phyloP scores from a whole-genome alignment of 2,888 invertebrate genomes.

The Osmoderma eremita region DNA sequence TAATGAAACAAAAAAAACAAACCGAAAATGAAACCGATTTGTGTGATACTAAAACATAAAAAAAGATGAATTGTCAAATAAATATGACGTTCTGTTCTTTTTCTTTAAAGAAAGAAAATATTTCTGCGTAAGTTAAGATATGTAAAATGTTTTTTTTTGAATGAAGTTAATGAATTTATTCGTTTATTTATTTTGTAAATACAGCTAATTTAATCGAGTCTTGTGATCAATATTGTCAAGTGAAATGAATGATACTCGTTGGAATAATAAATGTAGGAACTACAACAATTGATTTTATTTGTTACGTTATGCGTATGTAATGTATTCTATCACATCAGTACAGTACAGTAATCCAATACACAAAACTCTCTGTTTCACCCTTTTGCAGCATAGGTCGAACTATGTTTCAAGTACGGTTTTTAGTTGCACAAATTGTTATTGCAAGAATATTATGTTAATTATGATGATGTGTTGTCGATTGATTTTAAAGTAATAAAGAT shows the following conservation, averaged over 20 bases:
- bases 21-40: constrained; percentile 20
- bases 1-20: neutral
- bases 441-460: too few species aligned
- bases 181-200: constrained; percentile 30
- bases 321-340: too few species aligned
- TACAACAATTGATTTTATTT: constrained; percentile 26
- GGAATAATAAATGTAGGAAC: constrained; percentile 58
- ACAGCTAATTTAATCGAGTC: constrained; percentile 35
- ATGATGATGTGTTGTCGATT: too few species aligned
- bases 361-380: too few species aligned
- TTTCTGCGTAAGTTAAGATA: constrained; percentile 26
- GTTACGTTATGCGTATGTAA: neutral
- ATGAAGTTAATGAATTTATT: constrained; percentile 31
- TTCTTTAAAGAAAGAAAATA: constrained; percentile 16
- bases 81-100: constrained; percentile 23
- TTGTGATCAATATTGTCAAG: constrained; percentile 55
- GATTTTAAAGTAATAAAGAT: too few species aligned
- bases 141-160: constrained; percentile 28
- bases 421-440: too few species aligned
- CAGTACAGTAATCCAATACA: too few species aligned
- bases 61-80: constrained; percentile 21
- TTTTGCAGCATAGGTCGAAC: too few species aligned
- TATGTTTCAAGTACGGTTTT: too few species aligned
- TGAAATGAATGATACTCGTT: constrained; percentile 59
- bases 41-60: constrained; percentile 38